Base-by-base conservation (phyloP, 1,140 invertebrate genomes). In the Liolophura sinensis region DNA sequence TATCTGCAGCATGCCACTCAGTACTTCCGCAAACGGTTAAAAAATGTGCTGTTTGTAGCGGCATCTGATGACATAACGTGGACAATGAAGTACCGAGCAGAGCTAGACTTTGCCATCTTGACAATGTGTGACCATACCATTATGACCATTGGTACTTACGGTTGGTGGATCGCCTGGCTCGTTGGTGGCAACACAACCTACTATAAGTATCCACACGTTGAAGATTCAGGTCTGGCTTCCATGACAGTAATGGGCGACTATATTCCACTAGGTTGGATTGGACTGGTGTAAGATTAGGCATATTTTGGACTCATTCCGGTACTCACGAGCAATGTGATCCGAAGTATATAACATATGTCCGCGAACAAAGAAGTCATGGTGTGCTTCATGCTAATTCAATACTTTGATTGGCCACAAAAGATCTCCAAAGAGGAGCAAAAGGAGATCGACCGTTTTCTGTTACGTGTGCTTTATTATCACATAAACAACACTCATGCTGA, bases 91-190 rank as follows among this genome's bases (percentile, higher is more conserved):
- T 50, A 65, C 18, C 57, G 62, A 7, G 55, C 68, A 4, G 58
- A 57, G 3, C 81, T 86, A 71, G 77, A 81, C 60, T 52, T 81
- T n/a, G 74, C 73, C 0, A 64, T 76, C 1, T 58, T 81, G 47
- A 31, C 75, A 16, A 22, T 40, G 16, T 78, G 73, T 59, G 70
- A 80, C 60, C 77, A 81, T 63, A 73, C 66, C 9, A 76, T 81
- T 16, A 71, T 80, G 9, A 75, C 76, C 6, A 70, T 67, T 6
- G 79, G 79, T 4, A 78, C 73, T 0, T 81, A 72, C 65, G 78
- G 79, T 11, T 79, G 78, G 76, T 81, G 79, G 79, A 72, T 64
- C 1, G 79, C 76, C 0, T 80, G 69, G 63, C 63, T 80, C 25
- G 73, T 73, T 4, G 72, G 72, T 48, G 79, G 81, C 20, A 49